Percentiles rank a stretch among this genome's conserved stretches.
Evolutionary conservation across 2,888 invertebrate genomes (phyloP).

Genomic region (Nephrotoma flavescens): DNA sequence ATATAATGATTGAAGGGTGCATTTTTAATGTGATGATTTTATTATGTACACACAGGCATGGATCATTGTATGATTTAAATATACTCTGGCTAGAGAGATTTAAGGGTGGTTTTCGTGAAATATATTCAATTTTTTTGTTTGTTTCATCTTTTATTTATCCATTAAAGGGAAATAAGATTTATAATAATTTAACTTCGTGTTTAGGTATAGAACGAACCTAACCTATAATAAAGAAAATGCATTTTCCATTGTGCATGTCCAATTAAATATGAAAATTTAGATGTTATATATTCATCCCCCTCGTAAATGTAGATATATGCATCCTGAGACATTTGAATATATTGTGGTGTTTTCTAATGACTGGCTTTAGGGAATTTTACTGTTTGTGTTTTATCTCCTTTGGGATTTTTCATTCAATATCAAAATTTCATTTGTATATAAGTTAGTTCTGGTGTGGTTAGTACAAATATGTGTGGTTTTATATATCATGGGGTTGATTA

Average conservation of each 20-base stretch:
- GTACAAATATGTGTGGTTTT: neutral
- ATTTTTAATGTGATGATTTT: neutral
- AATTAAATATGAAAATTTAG: neutral
- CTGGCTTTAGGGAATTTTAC: neutral
- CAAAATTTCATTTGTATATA: neutral
- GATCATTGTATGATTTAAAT: neutral
- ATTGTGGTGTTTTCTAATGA: neutral
- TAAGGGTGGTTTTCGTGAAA: neutral
- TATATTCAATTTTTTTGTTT: neutral
- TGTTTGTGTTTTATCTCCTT: neutral
- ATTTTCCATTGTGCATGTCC: neutral
- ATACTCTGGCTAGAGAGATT: neutral
- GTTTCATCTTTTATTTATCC: neutral
- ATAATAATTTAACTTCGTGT: neutral
- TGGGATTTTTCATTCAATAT: neutral
- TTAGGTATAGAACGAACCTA: neutral
- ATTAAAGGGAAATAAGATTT: neutral
- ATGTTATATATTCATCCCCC: neutral
- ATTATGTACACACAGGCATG: neutral
- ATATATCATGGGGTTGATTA: neutral
- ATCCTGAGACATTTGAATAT: neutral
- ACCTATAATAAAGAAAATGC: neutral
- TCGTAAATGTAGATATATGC: neutral
- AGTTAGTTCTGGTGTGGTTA: neutral
- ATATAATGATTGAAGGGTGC: neutral